These are phyloP conservation scores for Mola mola DNA, from an alignment of 2,113 vertebrate genomes.

Conservation along the genomic window DNA sequence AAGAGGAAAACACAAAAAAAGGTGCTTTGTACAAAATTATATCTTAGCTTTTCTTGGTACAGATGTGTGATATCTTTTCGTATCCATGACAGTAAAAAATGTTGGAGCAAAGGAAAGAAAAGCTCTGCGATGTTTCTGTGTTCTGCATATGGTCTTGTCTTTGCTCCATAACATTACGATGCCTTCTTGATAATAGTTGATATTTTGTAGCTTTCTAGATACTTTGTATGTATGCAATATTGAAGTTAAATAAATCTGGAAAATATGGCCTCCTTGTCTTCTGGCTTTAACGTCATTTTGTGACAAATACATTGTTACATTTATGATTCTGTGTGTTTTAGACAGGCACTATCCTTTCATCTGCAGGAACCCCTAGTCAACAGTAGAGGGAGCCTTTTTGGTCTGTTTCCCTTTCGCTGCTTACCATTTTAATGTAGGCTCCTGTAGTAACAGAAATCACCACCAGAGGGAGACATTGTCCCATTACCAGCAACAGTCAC, in stretches of 20 bases:
- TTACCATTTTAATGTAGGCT: no score
- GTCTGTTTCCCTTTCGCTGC: no score
- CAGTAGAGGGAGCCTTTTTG: slow-evolving; percentile 59
- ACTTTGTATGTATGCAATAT: slow-evolving; percentile 99
- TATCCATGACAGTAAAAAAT: slow-evolving; percentile 94
- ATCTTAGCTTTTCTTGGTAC: slow-evolving; percentile 98
- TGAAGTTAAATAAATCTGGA: slow-evolving; percentile 97
- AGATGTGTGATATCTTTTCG: slow-evolving; percentile 97
- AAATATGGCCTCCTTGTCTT: slow-evolving; percentile 39
- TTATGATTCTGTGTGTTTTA: not conserved
- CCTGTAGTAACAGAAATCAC: not conserved
- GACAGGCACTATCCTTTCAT: not conserved
- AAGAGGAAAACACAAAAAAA: slow-evolving; percentile 71
- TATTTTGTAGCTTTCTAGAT: slow-evolving; percentile 99
- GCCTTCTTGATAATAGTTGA: slow-evolving; percentile 99
- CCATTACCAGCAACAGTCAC: no score
- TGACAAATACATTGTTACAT: no score
- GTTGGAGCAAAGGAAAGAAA: slow-evolving; percentile 88
- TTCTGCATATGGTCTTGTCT: slow-evolving; percentile 99
- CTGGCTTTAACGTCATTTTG: slow-evolving; percentile 2
- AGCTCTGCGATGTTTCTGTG: slow-evolving; percentile 88
- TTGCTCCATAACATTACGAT: slow-evolving; percentile 99
- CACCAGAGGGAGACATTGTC: slow-evolving; percentile 59
- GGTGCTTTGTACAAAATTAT: slow-evolving; percentile 97
- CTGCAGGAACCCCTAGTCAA: slow-evolving; percentile 19